A percentile compares a stretch with the other conserved stretches of the same genome.
phyloP scores from a whole-genome alignment of 2,113 vertebrate genomes.

The Percina caprodes region DNA sequence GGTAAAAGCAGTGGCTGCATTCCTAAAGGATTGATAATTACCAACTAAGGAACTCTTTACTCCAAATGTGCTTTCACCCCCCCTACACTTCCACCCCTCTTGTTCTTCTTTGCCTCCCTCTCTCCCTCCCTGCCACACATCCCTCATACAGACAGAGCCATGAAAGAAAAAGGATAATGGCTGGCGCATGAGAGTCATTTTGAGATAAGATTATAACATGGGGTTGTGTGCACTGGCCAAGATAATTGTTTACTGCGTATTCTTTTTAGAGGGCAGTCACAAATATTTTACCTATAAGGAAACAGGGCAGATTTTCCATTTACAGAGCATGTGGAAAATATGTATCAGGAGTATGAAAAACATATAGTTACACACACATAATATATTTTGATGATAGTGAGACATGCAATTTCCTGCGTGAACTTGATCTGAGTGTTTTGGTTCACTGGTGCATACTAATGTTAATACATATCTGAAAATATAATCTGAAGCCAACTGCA shows the following conservation, averaged over 20 bases:
- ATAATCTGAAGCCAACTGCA: background rate
- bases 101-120: slow-evolving; percentile 11
- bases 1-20: slow-evolving; percentile 74
- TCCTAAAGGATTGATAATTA: slow-evolving; percentile 84
- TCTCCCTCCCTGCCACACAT: slow-evolving; percentile 17
- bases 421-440: background rate
- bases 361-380: background rate
- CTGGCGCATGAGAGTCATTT: slow-evolving; percentile 71
- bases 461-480: background rate
- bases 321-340: background rate
- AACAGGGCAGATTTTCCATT: background rate
- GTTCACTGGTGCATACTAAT: too few relatives aligned
- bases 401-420: background rate
- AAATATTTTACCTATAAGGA: slow-evolving; percentile 19
- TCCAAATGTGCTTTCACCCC: slow-evolving; percentile 70
- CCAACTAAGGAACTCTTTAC: slow-evolving; percentile 70
- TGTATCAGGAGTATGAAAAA: background rate
- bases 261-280: background rate
- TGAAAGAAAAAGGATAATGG: slow-evolving; percentile 61
- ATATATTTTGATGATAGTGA: background rate
- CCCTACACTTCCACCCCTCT: background rate
- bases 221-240: slow-evolving; percentile 34
- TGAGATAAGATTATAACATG: slow-evolving; percentile 62
- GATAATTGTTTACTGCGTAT: slow-evolving; percentile 28
- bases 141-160: slow-evolving; percentile 25